These are phyloP conservation scores for Candoia aspera DNA, from an alignment of 2,113 vertebrate species.

Conservation along the genomic window DNA sequence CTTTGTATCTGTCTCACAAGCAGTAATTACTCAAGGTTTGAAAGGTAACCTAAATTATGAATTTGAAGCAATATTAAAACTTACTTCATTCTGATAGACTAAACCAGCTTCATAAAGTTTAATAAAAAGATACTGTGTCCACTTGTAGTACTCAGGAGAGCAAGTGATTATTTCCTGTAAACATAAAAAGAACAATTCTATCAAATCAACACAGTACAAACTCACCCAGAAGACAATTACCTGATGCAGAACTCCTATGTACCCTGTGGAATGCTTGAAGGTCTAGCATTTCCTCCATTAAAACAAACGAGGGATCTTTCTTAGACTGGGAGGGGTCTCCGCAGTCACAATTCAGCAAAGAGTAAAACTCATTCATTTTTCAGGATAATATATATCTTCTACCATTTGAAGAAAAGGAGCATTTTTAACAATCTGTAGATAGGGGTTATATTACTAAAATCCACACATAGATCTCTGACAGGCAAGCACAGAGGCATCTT, in stretches of 20 bases:
- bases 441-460: background rate
- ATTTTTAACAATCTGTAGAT: background rate
- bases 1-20: background rate
- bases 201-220: background rate
- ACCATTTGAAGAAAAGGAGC: background rate
- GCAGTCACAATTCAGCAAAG: background rate
- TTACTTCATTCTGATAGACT: constrained; percentile 96
- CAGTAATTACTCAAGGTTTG: background rate
- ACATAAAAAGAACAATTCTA: constrained; percentile 22
- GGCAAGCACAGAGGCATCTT: background rate
- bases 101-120: constrained; percentile 91
- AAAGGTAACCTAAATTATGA: background rate
- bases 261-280: background rate
- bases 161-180: constrained; percentile 93
- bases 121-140: constrained; percentile 95
- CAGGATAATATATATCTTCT: background rate
- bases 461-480: background rate
- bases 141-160: constrained; percentile 92
- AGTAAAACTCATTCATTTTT: background rate
- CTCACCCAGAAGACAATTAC: background rate
- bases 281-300: background rate
- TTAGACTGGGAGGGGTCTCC: background rate
- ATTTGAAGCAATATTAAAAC: constrained; percentile 33
- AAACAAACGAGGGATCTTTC: background rate
- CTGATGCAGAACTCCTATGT: background rate